These are phyloP conservation scores for Pteromalus puparum DNA, from an alignment of 1,140 invertebrate genomes.

Conservation along the genomic window DNA sequence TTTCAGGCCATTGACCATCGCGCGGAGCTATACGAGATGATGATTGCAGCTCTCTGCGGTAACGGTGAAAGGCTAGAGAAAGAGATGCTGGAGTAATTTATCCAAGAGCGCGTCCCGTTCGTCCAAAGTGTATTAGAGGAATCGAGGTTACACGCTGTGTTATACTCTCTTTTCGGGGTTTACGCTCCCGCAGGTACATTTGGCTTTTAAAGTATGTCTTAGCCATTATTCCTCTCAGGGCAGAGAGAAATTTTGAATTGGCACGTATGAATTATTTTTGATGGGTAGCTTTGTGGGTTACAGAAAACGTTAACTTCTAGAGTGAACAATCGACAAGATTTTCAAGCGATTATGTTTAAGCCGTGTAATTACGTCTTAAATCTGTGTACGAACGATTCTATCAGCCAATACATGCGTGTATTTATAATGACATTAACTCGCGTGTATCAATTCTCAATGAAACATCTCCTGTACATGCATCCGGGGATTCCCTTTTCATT, in stretches of 20 bases:
- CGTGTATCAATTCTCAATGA: background rate
- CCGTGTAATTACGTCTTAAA: too few species aligned
- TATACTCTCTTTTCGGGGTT: background rate
- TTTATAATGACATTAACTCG: background rate
- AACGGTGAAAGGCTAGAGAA: conserved; percentile 29
- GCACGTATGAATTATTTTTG: too few species aligned
- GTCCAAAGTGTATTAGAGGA: background rate
- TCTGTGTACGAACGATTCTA: too few species aligned
- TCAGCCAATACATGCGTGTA: too few species aligned
- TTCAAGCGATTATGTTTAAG: too few species aligned
- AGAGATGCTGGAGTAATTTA: background rate
- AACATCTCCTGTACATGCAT: too few species aligned
- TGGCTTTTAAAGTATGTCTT: too few species aligned
- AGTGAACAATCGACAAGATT: too few species aligned
- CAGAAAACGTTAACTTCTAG: too few species aligned
- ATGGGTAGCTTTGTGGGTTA: too few species aligned
- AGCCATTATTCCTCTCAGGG: too few species aligned
- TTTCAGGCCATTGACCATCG: conserved; percentile 37
- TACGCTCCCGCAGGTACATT: background rate
- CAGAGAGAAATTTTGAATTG: too few species aligned
- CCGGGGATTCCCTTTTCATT: conserved; percentile 40
- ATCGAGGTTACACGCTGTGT: background rate
- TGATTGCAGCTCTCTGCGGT: background rate
- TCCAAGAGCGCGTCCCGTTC: background rate
- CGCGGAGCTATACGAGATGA: background rate